phyloP scores from a whole-genome alignment of 1,140 invertebrate species.

The Ceratina australensis region DNA sequence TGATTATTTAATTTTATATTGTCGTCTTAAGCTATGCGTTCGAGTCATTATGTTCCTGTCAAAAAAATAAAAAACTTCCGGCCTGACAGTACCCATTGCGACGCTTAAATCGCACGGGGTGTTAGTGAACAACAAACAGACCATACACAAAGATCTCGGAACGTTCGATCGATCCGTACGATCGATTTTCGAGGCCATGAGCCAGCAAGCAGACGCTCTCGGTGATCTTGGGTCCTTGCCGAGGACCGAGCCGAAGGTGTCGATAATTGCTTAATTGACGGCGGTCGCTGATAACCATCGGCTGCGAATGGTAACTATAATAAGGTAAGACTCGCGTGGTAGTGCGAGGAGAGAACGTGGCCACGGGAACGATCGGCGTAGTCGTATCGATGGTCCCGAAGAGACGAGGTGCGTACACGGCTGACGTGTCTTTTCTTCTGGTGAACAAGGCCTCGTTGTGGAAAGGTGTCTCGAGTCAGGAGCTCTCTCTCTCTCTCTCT shows the following conservation, averaged over 20 bases:
- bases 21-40: too few species aligned
- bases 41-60: too few species aligned
- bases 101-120: background rate
- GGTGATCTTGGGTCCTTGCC: slow-evolving; percentile 23
- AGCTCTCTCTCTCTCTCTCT: slow-evolving; percentile 43
- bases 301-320: slow-evolving; percentile 40
- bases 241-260: slow-evolving; percentile 42
- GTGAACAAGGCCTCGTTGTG: slow-evolving; percentile 73
- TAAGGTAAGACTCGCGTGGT: slow-evolving; percentile 20
- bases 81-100: background rate
- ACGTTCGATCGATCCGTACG: slow-evolving; percentile 1
- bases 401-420: slow-evolving; percentile 64
- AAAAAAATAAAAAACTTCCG: too few species aligned
- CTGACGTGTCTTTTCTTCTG: slow-evolving; percentile 72
- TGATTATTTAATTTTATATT: too few species aligned
- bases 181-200: slow-evolving; percentile 42
- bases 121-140: background rate
- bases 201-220: slow-evolving; percentile 44
- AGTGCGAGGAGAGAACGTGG: slow-evolving; percentile 14
- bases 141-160: background rate
- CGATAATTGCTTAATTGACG: slow-evolving; percentile 73
- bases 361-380: slow-evolving; percentile 26
- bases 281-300: slow-evolving; percentile 67
- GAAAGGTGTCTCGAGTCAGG: slow-evolving; percentile 66
- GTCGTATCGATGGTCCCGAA: slow-evolving; percentile 64